Conservation (phyloP, 2,797 vertebrate genomes). For the Macroramphosus scolopax region DNA sequence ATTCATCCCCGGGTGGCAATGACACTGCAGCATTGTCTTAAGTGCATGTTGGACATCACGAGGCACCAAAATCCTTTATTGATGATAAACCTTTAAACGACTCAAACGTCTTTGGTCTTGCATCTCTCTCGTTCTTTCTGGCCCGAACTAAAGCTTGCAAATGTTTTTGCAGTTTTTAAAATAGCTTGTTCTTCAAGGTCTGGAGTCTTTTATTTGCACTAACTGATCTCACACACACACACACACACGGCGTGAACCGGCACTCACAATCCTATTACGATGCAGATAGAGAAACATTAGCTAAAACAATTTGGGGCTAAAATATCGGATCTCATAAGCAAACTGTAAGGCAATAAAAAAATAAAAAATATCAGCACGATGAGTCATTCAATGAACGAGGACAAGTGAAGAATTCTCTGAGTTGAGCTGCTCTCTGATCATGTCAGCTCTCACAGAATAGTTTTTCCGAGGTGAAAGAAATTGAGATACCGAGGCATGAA, state of each 20-base stretch:
- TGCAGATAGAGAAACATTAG: neutral
- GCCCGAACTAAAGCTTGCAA: conserved; percentile 4
- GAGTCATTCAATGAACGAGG: conserved; percentile 10
- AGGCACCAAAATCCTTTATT: conserved; percentile 3
- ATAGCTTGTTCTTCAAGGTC: no score
- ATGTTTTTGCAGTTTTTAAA: conserved; percentile 33
- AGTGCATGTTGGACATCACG: neutral
- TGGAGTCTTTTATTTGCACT: no score
- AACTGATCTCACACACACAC: no score
- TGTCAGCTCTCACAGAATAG: conserved; percentile 34
- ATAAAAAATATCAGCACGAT: no score
- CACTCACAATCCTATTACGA: no score
- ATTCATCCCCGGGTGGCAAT: neutral
- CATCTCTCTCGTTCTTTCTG: neutral
- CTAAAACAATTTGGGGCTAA: neutral
- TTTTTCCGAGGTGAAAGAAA: conserved; percentile 25
- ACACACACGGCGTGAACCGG: no score
- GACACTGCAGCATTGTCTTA: neutral
- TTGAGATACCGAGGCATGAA: conserved; percentile 25
- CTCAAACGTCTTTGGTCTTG: no score
- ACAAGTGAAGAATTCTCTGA: conserved; percentile 43
- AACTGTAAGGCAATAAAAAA: conserved; percentile 1
- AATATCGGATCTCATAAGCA: neutral
- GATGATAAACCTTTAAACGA: conserved; percentile 8
- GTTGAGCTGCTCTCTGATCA: conserved; percentile 13